A percentile compares a stretch with the other conserved stretches of the same genome.
Conservation (phyloP, 2,888 invertebrate species). For the Chloroclysta siterata region DNA sequence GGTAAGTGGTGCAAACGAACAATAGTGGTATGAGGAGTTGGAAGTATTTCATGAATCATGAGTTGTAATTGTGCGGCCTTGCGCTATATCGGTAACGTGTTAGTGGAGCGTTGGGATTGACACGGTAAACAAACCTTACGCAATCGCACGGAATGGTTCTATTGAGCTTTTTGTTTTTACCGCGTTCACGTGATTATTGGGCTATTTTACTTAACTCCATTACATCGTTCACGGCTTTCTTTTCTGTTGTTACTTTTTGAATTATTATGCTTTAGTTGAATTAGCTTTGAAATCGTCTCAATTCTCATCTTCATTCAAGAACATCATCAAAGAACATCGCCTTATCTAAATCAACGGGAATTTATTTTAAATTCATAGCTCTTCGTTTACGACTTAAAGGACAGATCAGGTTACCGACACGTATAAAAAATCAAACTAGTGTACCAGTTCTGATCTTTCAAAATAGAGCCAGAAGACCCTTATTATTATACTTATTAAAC, state of each 20-base stretch:
- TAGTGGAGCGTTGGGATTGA: slow-evolving; percentile 73
- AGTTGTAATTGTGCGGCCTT: slow-evolving; percentile 75
- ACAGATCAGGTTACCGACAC: slow-evolving; percentile 8
- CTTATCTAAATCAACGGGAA: slow-evolving; percentile 5
- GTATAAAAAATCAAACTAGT: neutral
- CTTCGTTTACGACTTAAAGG: neutral
- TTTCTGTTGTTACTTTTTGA: neutral
- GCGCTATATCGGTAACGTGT: slow-evolving; percentile 79
- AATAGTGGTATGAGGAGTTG: slow-evolving; percentile 40
- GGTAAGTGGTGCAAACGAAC: slow-evolving; percentile 67
- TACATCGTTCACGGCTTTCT: no score
- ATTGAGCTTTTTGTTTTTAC: slow-evolving; percentile 39
- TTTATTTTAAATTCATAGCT: slow-evolving; percentile 1
- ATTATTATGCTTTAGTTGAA: neutral
- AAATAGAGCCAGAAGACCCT: neutral
- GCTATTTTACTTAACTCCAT: no score
- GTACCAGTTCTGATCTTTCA: neutral
- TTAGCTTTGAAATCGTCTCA: neutral
- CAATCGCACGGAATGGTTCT: slow-evolving; percentile 60
- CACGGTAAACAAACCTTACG: slow-evolving; percentile 77
- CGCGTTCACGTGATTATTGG: slow-evolving; percentile 9
- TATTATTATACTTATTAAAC: neutral
- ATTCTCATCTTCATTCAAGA: neutral
- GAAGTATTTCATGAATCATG: slow-evolving; percentile 64
- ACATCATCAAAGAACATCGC: neutral